phyloP scores from a whole-genome alignment of 2,113 vertebrate species.

The Phoxinus phoxinus region DNA sequence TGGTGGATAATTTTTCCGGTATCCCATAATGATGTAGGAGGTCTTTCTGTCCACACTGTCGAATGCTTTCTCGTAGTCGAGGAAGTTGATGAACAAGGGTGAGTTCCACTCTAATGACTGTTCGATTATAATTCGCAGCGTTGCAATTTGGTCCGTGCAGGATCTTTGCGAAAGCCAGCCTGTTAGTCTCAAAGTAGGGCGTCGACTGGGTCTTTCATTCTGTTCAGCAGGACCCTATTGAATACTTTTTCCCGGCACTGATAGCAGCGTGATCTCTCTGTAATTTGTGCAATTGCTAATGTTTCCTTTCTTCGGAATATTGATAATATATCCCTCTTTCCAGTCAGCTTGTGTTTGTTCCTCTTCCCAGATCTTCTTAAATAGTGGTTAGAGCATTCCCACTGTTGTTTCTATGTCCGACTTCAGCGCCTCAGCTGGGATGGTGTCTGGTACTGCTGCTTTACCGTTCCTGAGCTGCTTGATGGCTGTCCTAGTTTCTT shows the following conservation, averaged over 20 bases:
- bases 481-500: conserved; percentile 14
- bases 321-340: not conserved
- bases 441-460: conserved; percentile 20
- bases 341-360: conserved; percentile 9
- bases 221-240: not conserved
- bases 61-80: not conserved
- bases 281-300: conserved; percentile 21
- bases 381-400: conserved; percentile 13
- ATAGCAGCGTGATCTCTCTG: conserved; percentile 24
- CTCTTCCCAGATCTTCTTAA: conserved; percentile 26
- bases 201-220: not conserved
- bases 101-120: conserved; percentile 5
- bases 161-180: conserved; percentile 23
- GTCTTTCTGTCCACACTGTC: not conserved
- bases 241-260: conserved; percentile 4
- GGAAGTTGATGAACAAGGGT: not conserved
- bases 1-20: not conserved
- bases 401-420: not conserved
- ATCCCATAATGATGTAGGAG: not conserved
- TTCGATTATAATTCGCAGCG: conserved; percentile 15
- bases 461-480: conserved; percentile 4
- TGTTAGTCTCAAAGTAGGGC: not conserved
- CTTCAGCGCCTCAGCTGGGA: conserved; percentile 27
- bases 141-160: conserved; percentile 36
- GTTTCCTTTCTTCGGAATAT: conserved; percentile 37